Percentiles rank a stretch among this genome's conserved stretches.
Evolutionary conservation across 2,113 vertebrate genomes (phyloP).

Genomic region (human (Homo sapiens)): GRCh38 chr13:34444001-34444500

Average conservation of each 20-base stretch:
- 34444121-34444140: not conserved
- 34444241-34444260: not conserved
- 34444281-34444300: not conserved
- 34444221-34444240: not conserved
- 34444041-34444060: not conserved
- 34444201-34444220: not conserved
- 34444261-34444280: slow-evolving; percentile 7
- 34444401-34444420: not conserved
- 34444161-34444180: not conserved
- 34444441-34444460: not conserved
- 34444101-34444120: not conserved
- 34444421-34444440: not conserved
- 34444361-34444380: not conserved
- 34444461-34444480: not conserved
- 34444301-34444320: not conserved
- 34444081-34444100: not conserved
- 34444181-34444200: not conserved
- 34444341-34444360: not conserved
- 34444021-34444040: not conserved
- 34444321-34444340: not conserved
- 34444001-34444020: not conserved
- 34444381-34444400: not conserved
- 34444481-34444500: not conserved
- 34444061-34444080: not conserved
- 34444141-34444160: not conserved